Percentiles rank a stretch among this genome's conserved stretches.
Conservation (phyloP, 2,113 vertebrate genomes). For the Engraulis encrasicolus region DNA sequence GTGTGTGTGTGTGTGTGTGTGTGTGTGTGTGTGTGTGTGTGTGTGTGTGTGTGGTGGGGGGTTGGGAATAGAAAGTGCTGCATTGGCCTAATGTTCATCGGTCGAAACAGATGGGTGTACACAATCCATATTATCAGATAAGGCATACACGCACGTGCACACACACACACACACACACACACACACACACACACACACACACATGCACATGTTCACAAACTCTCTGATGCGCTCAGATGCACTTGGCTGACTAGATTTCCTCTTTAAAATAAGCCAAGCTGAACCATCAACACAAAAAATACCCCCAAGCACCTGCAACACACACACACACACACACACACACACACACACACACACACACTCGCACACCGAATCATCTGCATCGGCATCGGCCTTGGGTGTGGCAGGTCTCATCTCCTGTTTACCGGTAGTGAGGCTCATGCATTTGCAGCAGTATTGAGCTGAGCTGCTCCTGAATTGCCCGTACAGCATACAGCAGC, state of each 20-base stretch:
- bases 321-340: neutral
- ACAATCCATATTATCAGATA: neutral
- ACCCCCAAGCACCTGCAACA: neutral
- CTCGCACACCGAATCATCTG: neutral
- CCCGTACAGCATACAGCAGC: neutral
- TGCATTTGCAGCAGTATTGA: neutral
- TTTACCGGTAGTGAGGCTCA: neutral
- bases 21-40: too few species aligned
- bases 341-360: neutral
- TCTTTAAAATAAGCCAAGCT: neutral
- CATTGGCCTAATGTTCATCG: neutral
- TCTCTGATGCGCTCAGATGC: neutral
- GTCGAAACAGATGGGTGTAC: neutral
- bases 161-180: neutral
- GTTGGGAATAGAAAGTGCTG: neutral
- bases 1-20: too few species aligned
- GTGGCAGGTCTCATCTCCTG: neutral
- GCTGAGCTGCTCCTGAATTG: neutral
- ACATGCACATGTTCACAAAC: neutral
- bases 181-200: neutral
- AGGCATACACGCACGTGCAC: neutral
- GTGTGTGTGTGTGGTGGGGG: too few species aligned
- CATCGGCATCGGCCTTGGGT: conserved; percentile 2
- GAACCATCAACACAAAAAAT: neutral
- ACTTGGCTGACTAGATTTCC: neutral